These are phyloP conservation scores for Salminus brasiliensis DNA, from an alignment of 2,113 vertebrate genomes.

Conservation along the genomic window DNA sequence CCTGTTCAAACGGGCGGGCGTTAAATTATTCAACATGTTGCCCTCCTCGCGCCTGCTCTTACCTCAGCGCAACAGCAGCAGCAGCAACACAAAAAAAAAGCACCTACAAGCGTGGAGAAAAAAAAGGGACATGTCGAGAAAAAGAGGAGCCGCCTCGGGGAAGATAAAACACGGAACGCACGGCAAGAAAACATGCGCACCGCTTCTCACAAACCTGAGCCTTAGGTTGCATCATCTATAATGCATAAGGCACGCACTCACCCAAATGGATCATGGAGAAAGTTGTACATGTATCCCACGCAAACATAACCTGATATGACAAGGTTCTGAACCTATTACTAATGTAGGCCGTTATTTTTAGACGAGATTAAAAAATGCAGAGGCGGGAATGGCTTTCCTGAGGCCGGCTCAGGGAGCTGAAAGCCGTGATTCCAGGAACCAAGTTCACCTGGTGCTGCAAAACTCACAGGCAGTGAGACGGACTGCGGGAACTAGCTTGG, in stretches of 20 bases:
- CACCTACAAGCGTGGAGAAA: conserved; percentile 78
- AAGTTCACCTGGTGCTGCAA: neutral
- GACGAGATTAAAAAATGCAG: conserved; percentile 28
- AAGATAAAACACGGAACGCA: conserved; percentile 32
- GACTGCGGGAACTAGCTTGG: neutral
- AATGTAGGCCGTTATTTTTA: conserved; percentile 53
- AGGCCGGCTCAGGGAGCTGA: neutral
- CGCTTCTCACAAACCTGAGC: conserved; percentile 65
- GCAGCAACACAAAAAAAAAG: conserved; percentile 67
- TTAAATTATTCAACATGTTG: conserved; percentile 89
- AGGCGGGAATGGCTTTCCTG: conserved; percentile 46
- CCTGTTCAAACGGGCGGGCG: conserved; percentile 88
- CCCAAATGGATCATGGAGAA: conserved; percentile 66
- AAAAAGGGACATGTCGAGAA: conserved; percentile 60
- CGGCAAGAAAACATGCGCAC: conserved; percentile 58
- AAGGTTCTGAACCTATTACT: conserved; percentile 52
- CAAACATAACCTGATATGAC: conserved; percentile 48
- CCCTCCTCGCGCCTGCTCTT: conserved; percentile 80
- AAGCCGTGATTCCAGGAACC: neutral
- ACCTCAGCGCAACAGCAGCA: conserved; percentile 63
- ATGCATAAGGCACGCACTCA: conserved; percentile 64
- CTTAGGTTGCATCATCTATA: conserved; percentile 66
- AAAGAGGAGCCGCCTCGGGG: conserved; percentile 53
- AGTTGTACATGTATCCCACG: conserved; percentile 58
- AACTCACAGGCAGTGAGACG: neutral